phyloP scores from a whole-genome alignment of 1,140 invertebrate species.

The Drosophila insularis region DNA sequence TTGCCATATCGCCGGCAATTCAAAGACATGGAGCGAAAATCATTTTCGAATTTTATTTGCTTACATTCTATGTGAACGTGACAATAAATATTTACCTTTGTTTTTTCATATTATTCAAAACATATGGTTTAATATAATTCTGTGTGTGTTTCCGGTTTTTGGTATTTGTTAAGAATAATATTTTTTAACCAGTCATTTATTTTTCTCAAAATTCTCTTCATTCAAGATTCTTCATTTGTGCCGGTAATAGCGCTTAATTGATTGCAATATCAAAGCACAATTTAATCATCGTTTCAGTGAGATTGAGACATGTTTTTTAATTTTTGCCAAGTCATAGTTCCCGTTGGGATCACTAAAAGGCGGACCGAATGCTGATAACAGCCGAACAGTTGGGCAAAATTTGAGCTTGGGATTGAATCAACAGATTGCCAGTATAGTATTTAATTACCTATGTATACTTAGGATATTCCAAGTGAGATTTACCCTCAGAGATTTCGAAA shows the following conservation, averaged over 20 bases:
- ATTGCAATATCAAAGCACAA: slow-evolving; percentile 19
- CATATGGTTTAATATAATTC: neutral
- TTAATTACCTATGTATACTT: neutral
- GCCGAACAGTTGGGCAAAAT: slow-evolving; percentile 3
- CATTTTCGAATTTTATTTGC: neutral
- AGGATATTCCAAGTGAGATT: neutral
- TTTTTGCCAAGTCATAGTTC: slow-evolving; percentile 38
- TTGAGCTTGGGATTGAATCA: slow-evolving; percentile 4
- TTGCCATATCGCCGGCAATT: neutral
- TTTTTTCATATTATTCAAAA: no score
- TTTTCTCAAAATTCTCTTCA: neutral
- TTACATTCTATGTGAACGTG: no score
- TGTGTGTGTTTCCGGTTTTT: neutral
- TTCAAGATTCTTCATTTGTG: slow-evolving; percentile 18
- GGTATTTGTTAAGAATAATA: neutral
- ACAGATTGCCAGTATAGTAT: neutral
- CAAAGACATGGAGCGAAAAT: neutral
- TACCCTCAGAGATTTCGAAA: neutral
- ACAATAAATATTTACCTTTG: no score
- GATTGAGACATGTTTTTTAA: slow-evolving; percentile 4
- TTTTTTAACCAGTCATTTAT: neutral
- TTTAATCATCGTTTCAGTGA: slow-evolving; percentile 22
- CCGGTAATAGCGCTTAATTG: slow-evolving; percentile 42
- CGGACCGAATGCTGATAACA: slow-evolving; percentile 34
- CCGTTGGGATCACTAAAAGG: neutral